phyloP scores from a whole-genome alignment of 2,888 invertebrate species.

The Uropetala carovei region DNA sequence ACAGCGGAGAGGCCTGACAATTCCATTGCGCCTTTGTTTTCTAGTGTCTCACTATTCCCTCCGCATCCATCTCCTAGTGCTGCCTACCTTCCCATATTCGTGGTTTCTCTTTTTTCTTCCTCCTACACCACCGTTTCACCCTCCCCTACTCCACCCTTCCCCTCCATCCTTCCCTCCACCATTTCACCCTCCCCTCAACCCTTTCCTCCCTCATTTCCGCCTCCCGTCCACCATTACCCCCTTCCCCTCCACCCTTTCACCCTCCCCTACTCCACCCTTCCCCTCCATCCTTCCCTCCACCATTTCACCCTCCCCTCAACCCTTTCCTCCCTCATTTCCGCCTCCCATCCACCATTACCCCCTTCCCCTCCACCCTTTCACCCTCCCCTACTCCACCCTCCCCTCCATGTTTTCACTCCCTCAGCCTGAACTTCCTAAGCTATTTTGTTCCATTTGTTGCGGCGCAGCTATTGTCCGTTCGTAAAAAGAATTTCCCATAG shows the following conservation, averaged over 20 bases:
- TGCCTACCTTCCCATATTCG: not conserved
- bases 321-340: not conserved
- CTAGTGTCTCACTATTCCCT: not conserved
- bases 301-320: too few relatives aligned
- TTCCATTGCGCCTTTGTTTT: slow-evolving; percentile 55
- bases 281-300: not conserved
- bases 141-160: not conserved
- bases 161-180: not conserved
- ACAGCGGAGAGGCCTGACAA: not conserved
- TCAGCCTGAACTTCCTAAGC: too few relatives aligned
- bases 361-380: not conserved
- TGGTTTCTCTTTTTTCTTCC: not conserved
- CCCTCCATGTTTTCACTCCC: not conserved
- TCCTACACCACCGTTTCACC: not conserved
- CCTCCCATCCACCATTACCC: not conserved
- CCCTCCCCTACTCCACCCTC: not conserved
- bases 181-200: too few relatives aligned
- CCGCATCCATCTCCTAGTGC: not conserved
- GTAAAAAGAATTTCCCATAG: too few relatives aligned
- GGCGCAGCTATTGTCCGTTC: too few relatives aligned
- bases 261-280: too few relatives aligned
- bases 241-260: not conserved
- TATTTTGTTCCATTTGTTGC: too few relatives aligned
- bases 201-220: not conserved
- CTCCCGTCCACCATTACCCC: not conserved